Percentiles rank a stretch among this genome's conserved stretches.
These are phyloP conservation scores for Cirrhinus mrigala DNA, from an alignment of 2,797 vertebrate genomes.

Conservation along the genomic window DNA sequence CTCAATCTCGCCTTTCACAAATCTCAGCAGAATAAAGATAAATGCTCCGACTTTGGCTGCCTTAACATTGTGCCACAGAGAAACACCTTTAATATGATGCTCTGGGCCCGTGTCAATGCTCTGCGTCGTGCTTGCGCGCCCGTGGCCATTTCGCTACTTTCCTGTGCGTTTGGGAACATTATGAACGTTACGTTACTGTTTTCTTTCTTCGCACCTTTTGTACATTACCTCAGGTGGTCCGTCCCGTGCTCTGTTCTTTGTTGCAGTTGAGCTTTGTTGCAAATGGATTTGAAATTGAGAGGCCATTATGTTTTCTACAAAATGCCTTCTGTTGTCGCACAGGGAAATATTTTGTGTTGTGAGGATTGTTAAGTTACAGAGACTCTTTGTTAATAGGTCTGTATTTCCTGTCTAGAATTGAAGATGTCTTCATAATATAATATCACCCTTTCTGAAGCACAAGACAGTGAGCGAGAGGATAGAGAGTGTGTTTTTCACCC, in stretches of 20 bases:
- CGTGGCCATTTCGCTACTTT: background rate
- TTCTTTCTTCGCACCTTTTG: conserved; percentile 6
- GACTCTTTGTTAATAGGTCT: conserved; percentile 63
- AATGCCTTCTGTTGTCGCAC: conserved; percentile 41
- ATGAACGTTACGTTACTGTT: conserved; percentile 15
- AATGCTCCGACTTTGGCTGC: conserved; percentile 69
- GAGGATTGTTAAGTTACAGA: conserved; percentile 54
- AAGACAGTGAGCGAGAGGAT: conserved; percentile 61
- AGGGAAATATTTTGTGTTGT: conserved; percentile 45
- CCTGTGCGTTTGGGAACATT: conserved; percentile 30
- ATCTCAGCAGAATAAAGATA: conserved; percentile 81
- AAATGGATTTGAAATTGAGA: conserved; percentile 50
- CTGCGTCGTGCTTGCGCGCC: background rate
- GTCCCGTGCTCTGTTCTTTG: background rate
- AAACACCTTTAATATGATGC: conserved; percentile 66
- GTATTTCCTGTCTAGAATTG: conserved; percentile 55
- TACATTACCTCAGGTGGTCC: background rate
- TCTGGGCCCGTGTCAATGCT: conserved; percentile 52
- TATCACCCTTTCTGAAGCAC: conserved; percentile 70
- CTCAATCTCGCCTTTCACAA: conserved; percentile 80
- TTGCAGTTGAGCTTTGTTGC: conserved; percentile 2
- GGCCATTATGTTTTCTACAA: conserved; percentile 52
- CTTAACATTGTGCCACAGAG: conserved; percentile 55
- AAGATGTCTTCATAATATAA: conserved; percentile 72
- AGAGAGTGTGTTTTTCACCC: conserved; percentile 82